A percentile compares a stretch with the other conserved stretches of the same genome.
These are phyloP conservation scores for Tupaia chinensis DNA, from an alignment of 2,113 vertebrate genomes.

Conservation along the genomic window DNA sequence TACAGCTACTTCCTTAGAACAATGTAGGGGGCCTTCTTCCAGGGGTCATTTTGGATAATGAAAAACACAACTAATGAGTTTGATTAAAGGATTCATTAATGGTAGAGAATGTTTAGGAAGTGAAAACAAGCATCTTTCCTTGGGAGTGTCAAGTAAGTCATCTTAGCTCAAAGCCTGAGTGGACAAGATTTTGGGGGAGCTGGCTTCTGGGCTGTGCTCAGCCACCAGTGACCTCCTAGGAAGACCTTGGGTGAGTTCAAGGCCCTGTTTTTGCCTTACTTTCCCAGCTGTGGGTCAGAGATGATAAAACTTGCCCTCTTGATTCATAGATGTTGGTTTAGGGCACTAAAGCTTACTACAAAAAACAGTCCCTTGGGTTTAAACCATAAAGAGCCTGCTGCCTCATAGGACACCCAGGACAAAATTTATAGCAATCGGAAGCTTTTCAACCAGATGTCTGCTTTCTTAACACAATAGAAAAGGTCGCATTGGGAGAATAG, in stretches of 20 bases:
- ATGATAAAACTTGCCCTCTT: not conserved
- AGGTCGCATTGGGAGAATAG: not conserved
- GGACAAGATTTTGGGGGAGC: not conserved
- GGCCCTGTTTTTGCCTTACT: not conserved
- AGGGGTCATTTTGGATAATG: slow-evolving; percentile 72
- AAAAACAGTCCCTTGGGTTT: not conserved
- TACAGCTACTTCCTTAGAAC: slow-evolving; percentile 45
- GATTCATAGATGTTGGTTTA: not conserved
- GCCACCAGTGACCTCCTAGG: not conserved
- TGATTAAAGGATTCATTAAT: slow-evolving; percentile 66
- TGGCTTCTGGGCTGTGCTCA: not conserved
- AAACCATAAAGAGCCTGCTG: not conserved
- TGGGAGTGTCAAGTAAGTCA: not conserved
- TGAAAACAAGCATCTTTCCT: slow-evolving; percentile 47
- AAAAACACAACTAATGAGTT: slow-evolving; percentile 71
- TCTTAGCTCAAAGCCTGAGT: not conserved
- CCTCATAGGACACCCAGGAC: not conserved
- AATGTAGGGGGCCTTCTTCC: slow-evolving; percentile 53
- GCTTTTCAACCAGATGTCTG: not conserved
- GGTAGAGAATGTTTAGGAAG: slow-evolving; percentile 56
- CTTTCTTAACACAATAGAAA: not conserved
- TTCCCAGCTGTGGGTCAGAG: not conserved
- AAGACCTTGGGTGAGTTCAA: not conserved
- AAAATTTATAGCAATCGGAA: not conserved
- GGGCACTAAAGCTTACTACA: not conserved